phyloP scores from a whole-genome alignment of 2,113 vertebrate species.

The Saccopteryx bilineata region DNA sequence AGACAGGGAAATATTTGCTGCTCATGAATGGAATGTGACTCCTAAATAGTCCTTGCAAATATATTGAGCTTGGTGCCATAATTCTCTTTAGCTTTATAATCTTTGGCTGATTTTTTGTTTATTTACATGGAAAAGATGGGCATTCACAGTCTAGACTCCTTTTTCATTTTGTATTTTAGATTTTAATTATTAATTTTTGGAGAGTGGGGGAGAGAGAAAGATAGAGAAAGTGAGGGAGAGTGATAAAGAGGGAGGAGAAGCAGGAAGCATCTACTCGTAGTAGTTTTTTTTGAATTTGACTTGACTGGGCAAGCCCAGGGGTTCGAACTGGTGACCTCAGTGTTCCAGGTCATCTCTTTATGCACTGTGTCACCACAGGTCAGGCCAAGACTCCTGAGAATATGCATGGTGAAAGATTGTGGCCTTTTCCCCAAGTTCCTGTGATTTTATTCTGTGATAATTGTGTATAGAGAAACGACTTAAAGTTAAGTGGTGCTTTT shows the following conservation, averaged over 20 bases:
- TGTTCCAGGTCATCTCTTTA: too few species aligned
- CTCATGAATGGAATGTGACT: not conserved
- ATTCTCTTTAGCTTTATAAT: not conserved
- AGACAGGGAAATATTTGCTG: not conserved
- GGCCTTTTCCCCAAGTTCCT: conserved; percentile 17
- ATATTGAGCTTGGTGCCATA: not conserved
- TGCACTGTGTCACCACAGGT: too few species aligned
- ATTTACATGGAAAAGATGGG: not conserved
- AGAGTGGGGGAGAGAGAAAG: too few species aligned
- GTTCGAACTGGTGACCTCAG: too few species aligned
- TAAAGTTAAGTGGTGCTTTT: conserved; percentile 34
- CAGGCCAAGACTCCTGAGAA: not conserved
- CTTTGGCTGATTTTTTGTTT: conserved; percentile 13
- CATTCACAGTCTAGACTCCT: not conserved
- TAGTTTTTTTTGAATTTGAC: too few species aligned
- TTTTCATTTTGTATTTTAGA: too few species aligned
- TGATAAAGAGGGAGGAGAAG: too few species aligned
- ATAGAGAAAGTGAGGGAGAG: too few species aligned
- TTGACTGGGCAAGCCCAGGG: too few species aligned
- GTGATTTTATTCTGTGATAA: conserved; percentile 48
- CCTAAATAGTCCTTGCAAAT: not conserved
- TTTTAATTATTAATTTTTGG: too few species aligned
- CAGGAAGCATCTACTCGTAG: too few species aligned
- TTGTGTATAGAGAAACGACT: conserved; percentile 6
- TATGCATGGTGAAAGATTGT: not conserved